Percentiles rank a stretch among this genome's conserved stretches.
These are phyloP conservation scores for Kryptopterus vitreolus DNA, from an alignment of 2,797 vertebrate species.

Conservation along the genomic window DNA sequence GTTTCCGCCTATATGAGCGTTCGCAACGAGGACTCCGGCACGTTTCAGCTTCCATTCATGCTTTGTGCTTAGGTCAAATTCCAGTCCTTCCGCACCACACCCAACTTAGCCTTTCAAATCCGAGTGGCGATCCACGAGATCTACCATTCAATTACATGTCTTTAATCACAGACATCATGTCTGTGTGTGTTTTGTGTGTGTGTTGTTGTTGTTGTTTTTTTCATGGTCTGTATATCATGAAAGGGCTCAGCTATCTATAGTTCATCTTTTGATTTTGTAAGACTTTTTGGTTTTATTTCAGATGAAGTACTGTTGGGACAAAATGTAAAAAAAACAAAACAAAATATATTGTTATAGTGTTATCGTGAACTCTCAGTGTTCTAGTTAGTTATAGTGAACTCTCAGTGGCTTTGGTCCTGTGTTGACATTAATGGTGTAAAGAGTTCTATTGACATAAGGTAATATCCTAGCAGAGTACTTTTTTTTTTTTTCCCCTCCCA, in stretches of 20 bases:
- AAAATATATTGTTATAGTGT: too few species aligned
- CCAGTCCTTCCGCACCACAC: constrained; percentile 10
- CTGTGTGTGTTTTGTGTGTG: neutral
- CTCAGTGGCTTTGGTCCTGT: neutral
- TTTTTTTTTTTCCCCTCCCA: too few species aligned
- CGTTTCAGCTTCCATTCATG: constrained; percentile 25
- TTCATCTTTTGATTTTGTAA: neutral
- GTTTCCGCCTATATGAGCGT: neutral
- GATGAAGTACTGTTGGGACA: neutral
- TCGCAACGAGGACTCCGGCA: neutral
- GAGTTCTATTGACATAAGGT: too few species aligned
- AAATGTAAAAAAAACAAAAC: neutral
- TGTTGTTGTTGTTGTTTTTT: neutral
- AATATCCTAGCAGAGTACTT: too few species aligned
- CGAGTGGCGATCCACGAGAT: neutral
- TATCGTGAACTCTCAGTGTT: neutral
- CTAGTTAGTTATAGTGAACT: neutral
- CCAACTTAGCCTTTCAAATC: neutral
- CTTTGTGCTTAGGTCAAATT: constrained; percentile 14
- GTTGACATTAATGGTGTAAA: neutral
- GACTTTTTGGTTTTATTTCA: neutral
- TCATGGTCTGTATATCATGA: neutral
- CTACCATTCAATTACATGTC: neutral
- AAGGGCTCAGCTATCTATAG: neutral
- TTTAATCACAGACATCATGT: neutral